A percentile compares a stretch with the other conserved stretches of the same genome.
These are phyloP conservation scores for Clarias platycephalus DNA, from an alignment of 2,797 vertebrate species.

Conservation along the genomic window DNA sequence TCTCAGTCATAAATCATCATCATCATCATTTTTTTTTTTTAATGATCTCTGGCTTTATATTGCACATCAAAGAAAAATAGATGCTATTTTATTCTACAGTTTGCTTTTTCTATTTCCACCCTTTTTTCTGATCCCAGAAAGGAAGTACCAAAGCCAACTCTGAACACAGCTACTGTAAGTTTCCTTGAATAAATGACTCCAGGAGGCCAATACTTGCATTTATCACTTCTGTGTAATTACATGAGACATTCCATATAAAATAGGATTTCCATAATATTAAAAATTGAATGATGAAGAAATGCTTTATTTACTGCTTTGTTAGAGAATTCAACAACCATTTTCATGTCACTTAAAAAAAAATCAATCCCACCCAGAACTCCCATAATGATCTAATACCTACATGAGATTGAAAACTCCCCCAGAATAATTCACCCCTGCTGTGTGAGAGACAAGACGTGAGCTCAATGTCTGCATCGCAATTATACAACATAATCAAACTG, in stretches of 20 bases:
- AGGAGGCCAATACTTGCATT: not conserved
- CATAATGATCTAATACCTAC: conserved; percentile 8
- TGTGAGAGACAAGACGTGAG: conserved; percentile 55
- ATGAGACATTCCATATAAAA: not conserved
- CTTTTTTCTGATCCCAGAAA: not conserved
- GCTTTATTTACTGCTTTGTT: conserved; percentile 5
- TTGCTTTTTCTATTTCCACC: not conserved
- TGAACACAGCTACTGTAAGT: not conserved
- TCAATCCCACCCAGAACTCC: not conserved
- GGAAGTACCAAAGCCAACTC: not conserved
- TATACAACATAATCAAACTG: conserved; percentile 74
- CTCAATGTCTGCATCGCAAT: conserved; percentile 64
- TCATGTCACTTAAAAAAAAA: not conserved
- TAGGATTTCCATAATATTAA: not conserved
- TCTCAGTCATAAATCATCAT: not conserved
- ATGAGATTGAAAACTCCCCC: not conserved
- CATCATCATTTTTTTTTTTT: not conserved
- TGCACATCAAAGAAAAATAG: not conserved
- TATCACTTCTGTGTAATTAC: not conserved
- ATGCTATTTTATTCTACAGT: not conserved
- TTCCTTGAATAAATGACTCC: not conserved
- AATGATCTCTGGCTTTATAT: not conserved
- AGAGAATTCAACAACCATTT: conserved; percentile 13
- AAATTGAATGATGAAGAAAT: not conserved
- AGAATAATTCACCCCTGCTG: conserved; percentile 11